Conservation (phyloP, 92 coral and sea anemone species). For the Bergia puertoricense region DNA sequence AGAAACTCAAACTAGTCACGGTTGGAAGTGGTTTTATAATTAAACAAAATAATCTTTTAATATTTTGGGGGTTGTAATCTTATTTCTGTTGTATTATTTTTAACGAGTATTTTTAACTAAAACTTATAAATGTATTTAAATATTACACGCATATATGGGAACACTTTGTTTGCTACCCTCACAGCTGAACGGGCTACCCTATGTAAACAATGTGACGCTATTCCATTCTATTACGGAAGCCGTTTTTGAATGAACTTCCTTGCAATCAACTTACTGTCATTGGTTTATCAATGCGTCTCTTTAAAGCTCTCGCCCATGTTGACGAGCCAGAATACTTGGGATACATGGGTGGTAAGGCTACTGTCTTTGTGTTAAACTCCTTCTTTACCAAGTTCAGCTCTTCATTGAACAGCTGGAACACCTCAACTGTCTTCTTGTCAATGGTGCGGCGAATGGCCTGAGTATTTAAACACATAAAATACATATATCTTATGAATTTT, state of each 20-base stretch:
- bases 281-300: constrained; percentile 94
- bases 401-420: constrained; percentile 94
- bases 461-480: background rate
- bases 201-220: too few species aligned
- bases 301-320: constrained; percentile 96
- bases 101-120: too few species aligned
- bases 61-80: too few species aligned
- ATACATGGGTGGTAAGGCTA: constrained; percentile 92
- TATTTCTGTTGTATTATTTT: too few species aligned
- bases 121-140: too few species aligned
- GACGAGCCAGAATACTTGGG: constrained; percentile 95
- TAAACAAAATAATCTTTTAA: too few species aligned
- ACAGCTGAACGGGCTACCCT: too few species aligned
- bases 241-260: background rate
- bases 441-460: constrained; percentile 97
- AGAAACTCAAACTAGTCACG: too few species aligned
- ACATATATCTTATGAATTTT: background rate
- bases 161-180: too few species aligned
- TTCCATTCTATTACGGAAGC: background rate
- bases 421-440: constrained; percentile 99
- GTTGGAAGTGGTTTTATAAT: too few species aligned
- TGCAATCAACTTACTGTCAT: constrained; percentile 73
- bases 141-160: too few species aligned
- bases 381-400: constrained; percentile 97
- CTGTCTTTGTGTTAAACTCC: constrained; percentile 96